phyloP scores from a whole-genome alignment of 2,113 vertebrate species.

The Mustela lutreola region DNA sequence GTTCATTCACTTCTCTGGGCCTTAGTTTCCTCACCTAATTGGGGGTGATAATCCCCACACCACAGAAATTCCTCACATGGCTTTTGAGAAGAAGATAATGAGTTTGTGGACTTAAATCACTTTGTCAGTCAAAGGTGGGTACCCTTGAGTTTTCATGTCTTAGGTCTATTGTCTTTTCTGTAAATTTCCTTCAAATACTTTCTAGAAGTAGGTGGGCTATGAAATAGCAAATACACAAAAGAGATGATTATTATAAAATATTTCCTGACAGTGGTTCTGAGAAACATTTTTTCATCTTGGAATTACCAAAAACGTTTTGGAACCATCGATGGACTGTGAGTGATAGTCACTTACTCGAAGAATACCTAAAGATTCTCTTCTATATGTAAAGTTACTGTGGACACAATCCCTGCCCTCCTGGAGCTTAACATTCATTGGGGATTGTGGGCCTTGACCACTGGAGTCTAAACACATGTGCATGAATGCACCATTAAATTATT shows the following conservation, averaged over 20 bases:
- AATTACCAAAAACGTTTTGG: not conserved
- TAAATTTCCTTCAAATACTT: constrained; percentile 29
- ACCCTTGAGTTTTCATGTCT: not conserved
- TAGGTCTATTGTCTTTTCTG: not conserved
- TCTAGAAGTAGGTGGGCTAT: constrained; percentile 13
- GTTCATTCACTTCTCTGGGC: not conserved
- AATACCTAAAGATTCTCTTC: not conserved
- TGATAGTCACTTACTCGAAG: not conserved
- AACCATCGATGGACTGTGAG: not conserved
- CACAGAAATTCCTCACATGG: not conserved
- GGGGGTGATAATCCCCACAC: not conserved
- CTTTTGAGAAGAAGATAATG: not conserved
- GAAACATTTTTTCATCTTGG: not conserved
- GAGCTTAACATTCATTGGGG: not conserved
- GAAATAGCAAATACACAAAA: constrained; percentile 19
- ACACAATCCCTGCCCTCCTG: not conserved
- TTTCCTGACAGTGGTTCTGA: not conserved
- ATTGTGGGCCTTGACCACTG: not conserved
- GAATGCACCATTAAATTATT: not conserved
- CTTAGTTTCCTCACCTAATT: not conserved
- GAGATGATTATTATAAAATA: not conserved
- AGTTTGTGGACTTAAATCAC: not conserved
- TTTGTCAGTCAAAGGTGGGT: not conserved
- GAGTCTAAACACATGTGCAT: not conserved
- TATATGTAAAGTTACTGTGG: not conserved